A percentile compares a stretch with the other conserved stretches of the same genome.
These are phyloP conservation scores for Taxidea taxus DNA, from an alignment of 2,113 vertebrate genomes.

Conservation along the genomic window DNA sequence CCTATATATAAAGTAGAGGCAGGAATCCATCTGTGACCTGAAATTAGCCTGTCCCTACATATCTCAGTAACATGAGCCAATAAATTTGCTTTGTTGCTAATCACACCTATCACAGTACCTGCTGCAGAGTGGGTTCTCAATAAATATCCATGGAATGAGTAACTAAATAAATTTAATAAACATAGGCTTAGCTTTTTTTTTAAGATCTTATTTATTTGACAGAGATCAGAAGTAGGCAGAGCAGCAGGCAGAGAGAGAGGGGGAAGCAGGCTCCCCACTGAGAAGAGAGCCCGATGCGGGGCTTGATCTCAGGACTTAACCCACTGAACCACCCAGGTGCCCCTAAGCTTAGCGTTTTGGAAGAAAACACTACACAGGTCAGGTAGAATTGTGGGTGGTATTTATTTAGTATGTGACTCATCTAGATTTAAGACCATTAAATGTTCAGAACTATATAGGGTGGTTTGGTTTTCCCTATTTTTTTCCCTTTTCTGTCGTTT, in stretches of 20 bases:
- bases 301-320: too few relatives aligned
- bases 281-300: too few relatives aligned
- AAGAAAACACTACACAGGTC: not conserved
- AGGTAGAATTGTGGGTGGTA: not conserved
- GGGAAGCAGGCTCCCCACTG: too few relatives aligned
- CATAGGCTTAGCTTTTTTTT: not conserved
- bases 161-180: not conserved
- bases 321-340: too few relatives aligned
- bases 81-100: too few relatives aligned
- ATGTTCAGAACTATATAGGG: slow-evolving; percentile 37
- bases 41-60: too few relatives aligned
- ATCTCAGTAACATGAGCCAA: too few relatives aligned
- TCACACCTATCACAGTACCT: not conserved
- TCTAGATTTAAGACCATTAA: slow-evolving; percentile 1
- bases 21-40: not conserved
- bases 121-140: not conserved
- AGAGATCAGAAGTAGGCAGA: too few relatives aligned
- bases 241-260: fast-evolving
- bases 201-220: too few relatives aligned
- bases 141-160: not conserved
- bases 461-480: not conserved
- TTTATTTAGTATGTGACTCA: slow-evolving; percentile 52
- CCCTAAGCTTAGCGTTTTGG: not conserved
- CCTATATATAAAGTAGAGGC: not conserved
- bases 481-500: slow-evolving; percentile 1